Base-by-base conservation (phyloP, 92 coral and sea anemone species). In the Bergia puertoricense region DNA sequence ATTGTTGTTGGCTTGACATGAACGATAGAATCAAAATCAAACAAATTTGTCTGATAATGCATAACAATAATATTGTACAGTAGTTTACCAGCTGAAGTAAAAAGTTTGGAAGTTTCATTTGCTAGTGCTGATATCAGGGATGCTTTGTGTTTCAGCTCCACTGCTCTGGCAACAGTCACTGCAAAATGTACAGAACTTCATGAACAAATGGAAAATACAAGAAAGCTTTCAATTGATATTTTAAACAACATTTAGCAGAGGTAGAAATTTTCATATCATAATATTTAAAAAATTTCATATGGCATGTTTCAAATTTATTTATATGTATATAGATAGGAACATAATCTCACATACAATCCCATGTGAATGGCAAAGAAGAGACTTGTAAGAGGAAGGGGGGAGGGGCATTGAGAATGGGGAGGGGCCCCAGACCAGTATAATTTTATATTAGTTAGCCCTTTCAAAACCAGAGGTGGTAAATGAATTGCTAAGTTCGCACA, bases 141-240 rank as follows among this genome's bases (percentile, higher is more conserved):
- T 54, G 99, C 92, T 81, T 97, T 95, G 88, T 97, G 99, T 83
- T 97, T 97, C 50, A 97, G 80, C 74, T 97, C 99, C 75, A 97
- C 98, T 13, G 99, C 99, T 81, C 99, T 94, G 36, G 99, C 99
- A 73, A 97, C 99, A 69, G 99, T 97, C 54, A 97, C 99, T 97
- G 78, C 4, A 20, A 77, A 65, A 87, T 37, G 0, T 57, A 6
- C 4, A 46, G 23, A 69, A 71, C 41, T 39, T 37, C 15, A 5
- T 6, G 41, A 74, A 74, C 45, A 30, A 56, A 56, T 46, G 50
- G 50, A 46, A 46, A 46, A 46, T 46, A 46, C 50, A 46, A 46
- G 8, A 46, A 46, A 46, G 50, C 8, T 1, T 46, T 46, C 50
- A 3, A 46, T 5, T 5, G 50, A 46, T 46, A 46, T 46, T 48